Conservation (phyloP, 2,113 vertebrate genomes). For the Dasyornis broadbenti region DNA sequence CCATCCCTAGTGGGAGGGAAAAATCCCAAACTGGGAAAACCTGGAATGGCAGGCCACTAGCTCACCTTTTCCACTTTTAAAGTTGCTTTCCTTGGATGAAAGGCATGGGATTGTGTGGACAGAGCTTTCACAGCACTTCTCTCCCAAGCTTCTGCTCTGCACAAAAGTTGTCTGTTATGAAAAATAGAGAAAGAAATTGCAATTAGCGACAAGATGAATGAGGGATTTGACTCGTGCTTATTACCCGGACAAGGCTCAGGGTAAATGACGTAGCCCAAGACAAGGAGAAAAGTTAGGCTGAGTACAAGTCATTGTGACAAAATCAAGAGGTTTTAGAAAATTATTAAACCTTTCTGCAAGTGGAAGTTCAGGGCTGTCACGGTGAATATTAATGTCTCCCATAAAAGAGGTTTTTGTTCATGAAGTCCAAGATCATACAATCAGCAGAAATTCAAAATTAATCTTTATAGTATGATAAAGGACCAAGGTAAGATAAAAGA, state of each 20-base stretch:
- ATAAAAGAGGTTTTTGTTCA: constrained; percentile 30
- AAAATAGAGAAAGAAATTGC: constrained; percentile 1
- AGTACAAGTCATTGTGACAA: constrained; percentile 42
- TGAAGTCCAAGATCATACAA: constrained; percentile 25
- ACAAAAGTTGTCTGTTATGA: background rate
- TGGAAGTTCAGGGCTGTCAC: background rate
- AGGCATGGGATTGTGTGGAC: background rate
- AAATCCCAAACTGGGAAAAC: background rate
- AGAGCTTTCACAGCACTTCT: background rate
- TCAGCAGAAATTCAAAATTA: constrained; percentile 54
- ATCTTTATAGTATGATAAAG: constrained; percentile 44
- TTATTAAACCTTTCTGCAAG: constrained; percentile 40
- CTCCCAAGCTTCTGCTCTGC: background rate
- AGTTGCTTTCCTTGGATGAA: background rate
- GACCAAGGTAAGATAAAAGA: background rate
- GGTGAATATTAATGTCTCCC: constrained; percentile 42
- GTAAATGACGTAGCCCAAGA: background rate
- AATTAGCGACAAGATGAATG: constrained; percentile 20
- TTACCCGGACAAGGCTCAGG: background rate
- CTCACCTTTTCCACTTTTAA: background rate
- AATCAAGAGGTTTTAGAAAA: constrained; percentile 59
- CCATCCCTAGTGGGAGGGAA: background rate
- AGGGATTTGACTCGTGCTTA: background rate
- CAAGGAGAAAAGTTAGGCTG: background rate
- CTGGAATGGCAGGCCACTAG: background rate